Percentiles rank a stretch among this genome's conserved stretches.
Evolutionary conservation across 2,797 vertebrate species (phyloP).

Genomic region (Peromyscus attwateri): DNA sequence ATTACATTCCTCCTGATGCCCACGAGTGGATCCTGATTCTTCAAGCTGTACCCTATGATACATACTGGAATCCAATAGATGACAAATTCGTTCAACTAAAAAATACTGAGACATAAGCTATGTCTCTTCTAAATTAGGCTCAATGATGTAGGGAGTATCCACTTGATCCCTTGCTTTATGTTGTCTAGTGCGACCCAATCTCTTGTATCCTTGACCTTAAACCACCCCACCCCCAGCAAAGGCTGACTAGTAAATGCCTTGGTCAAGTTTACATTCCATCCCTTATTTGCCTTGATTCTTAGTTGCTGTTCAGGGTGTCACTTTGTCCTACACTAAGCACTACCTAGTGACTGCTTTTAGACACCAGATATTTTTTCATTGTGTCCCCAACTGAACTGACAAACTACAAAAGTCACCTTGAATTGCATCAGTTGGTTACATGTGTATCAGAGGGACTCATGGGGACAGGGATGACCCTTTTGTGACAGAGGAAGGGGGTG

Average conservation of each 20-base stretch:
- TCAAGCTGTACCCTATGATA: neutral
- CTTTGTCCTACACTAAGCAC: neutral
- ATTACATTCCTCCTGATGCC: neutral
- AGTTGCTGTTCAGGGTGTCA: neutral
- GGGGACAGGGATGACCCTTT: neutral
- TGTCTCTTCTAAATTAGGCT: neutral
- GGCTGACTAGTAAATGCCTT: fast-evolving
- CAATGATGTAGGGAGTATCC: neutral
- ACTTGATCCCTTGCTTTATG: neutral
- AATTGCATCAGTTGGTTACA: neutral
- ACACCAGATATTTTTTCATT: neutral
- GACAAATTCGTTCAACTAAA: slow-evolving; percentile 32
- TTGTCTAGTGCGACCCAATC: neutral
- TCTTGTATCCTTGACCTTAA: neutral
- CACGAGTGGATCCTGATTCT: neutral
- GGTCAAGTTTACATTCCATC: neutral
- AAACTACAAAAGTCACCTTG: neutral
- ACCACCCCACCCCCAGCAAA: neutral
- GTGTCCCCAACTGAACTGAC: neutral
- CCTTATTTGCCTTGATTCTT: neutral
- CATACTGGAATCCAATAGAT: neutral
- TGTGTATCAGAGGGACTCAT: neutral
- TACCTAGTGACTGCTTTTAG: neutral
- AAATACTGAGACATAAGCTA: neutral
- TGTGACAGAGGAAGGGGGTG: neutral